phyloP scores from a whole-genome alignment of 2,797 vertebrate species.

The Sebastes iracundus region DNA sequence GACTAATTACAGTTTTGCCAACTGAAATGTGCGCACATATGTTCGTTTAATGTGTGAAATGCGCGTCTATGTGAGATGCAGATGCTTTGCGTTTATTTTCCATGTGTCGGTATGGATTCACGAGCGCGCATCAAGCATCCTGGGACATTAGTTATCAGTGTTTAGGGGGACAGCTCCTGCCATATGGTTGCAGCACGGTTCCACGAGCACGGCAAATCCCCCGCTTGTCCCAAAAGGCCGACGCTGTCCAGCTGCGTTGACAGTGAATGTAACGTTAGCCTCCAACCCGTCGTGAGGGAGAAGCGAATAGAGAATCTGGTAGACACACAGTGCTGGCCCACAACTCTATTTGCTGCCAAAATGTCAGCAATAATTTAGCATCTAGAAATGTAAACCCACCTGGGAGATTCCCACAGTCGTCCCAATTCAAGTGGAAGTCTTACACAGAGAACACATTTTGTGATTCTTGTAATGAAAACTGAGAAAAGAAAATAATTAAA shows the following conservation, averaged over 20 bases:
- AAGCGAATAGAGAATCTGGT: conserved; percentile 25
- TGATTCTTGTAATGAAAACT: conserved; percentile 25
- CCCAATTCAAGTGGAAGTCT: conserved; percentile 32
- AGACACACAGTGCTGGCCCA: conserved; percentile 39
- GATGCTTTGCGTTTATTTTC: conserved; percentile 14
- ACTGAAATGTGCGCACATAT: conserved; percentile 32
- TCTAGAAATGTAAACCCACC: conserved; percentile 51
- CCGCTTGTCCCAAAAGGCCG: conserved; percentile 46
- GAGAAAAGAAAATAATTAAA: conserved; percentile 29
- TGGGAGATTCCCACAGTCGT: conserved; percentile 47
- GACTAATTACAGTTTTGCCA: conserved; percentile 60
- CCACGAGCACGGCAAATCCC: conserved; percentile 37
- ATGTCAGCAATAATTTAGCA: conserved; percentile 73
- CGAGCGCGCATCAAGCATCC: conserved; percentile 19
- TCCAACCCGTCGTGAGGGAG: conserved; percentile 28
- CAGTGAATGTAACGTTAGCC: conserved; percentile 68
- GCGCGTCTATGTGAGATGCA: neutral
- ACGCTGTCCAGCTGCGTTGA: conserved; percentile 63
- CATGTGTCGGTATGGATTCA: conserved; percentile 7
- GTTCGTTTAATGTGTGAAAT: conserved; percentile 24
- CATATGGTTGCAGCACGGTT: conserved; percentile 54
- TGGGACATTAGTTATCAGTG: conserved; percentile 42
- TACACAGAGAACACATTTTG: conserved; percentile 20
- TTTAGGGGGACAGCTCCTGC: conserved; percentile 36
- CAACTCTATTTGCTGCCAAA: conserved; percentile 68